These are phyloP conservation scores for Rhynchophorus ferrugineus DNA, from an alignment of 1,140 invertebrate species.

Conservation along the genomic window DNA sequence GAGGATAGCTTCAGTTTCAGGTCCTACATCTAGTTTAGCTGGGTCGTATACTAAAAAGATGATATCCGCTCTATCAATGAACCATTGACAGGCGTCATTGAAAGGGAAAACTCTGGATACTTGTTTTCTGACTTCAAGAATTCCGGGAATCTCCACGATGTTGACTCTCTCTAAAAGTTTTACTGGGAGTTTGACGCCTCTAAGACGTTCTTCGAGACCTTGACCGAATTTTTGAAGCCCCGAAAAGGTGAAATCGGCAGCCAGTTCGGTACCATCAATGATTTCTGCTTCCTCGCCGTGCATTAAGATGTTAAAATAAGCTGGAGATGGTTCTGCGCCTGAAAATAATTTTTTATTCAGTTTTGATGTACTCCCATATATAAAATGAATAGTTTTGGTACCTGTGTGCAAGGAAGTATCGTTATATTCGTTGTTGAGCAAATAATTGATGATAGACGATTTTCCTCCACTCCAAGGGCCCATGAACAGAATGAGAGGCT, in stretches of 20 bases:
- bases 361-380: background rate
- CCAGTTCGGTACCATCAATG: slow-evolving; percentile 83
- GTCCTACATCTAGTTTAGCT: slow-evolving; percentile 88
- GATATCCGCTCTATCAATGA: slow-evolving; percentile 88
- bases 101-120: slow-evolving; percentile 89
- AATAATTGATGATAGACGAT: slow-evolving; percentile 89
- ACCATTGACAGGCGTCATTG: slow-evolving; percentile 95
- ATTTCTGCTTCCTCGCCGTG: slow-evolving; percentile 77
- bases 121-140: slow-evolving; percentile 88
- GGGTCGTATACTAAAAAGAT: slow-evolving; percentile 94
- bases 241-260: slow-evolving; percentile 88
- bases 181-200: slow-evolving; percentile 72
- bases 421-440: slow-evolving; percentile 79
- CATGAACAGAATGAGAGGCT: slow-evolving; percentile 87
- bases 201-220: slow-evolving; percentile 79
- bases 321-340: slow-evolving; percentile 89
- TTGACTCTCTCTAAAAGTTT: slow-evolving; percentile 89
- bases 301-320: slow-evolving; percentile 90
- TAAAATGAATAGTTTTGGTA: slow-evolving; percentile 38
- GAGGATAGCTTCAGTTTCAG: slow-evolving; percentile 87
- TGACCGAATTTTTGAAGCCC: slow-evolving; percentile 92
- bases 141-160: slow-evolving; percentile 93
- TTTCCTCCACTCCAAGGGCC: slow-evolving; percentile 95
- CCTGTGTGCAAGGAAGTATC: slow-evolving; percentile 77
- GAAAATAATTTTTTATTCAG: slow-evolving; percentile 14